Base-by-base conservation (phyloP, 2,113 vertebrate genomes). In the Haemorhous mexicanus region DNA sequence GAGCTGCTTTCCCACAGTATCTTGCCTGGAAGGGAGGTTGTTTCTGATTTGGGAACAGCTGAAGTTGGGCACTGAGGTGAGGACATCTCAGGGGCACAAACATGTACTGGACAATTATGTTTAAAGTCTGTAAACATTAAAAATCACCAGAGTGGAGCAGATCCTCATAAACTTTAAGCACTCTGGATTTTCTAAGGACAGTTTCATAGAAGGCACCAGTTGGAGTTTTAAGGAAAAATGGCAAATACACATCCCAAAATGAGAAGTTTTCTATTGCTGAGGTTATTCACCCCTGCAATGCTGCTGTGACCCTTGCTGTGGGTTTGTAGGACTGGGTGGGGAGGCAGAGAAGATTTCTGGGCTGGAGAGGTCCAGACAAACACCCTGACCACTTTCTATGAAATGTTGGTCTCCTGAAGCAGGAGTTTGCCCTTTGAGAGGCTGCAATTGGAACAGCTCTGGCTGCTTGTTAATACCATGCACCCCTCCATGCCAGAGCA, bases 91-190 rank as follows among this genome's bases (percentile, higher is more conserved):
- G 39, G 37, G 53, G 10, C 6, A 21, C 5, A 24, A 50, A 12
- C 4, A 0, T 7, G 11, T 7, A 1, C 23, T n/a, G 44, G 73
- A 22, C 2, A 2, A 18, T 50, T 13, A 1, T 0, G 3, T 21
- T 55, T 61, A 13, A 73, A 53, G n/a, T 2, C 15, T 23, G 16
- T 13, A 44, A 63, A 33, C 3, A 1, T 27, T 21, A 6, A 39
- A 84, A 53, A 26, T 33, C 28, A 20, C 43, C 18, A 7, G 16
- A 46, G 21, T 2, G n/a, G 30, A 59, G 35, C 13, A 32, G 18
- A 32, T 44, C 37, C n/a, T 80, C 23, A 20, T 11, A 32, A 83
- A 32, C 13, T 0, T 50, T 26, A 24, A 62, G 13, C 47, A 13
- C 32, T 16, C 16, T 12, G 10, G 30, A 5, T 86, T 72, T 82